Evolutionary conservation across 2,797 vertebrate species (phyloP).

Genomic region (Microctenopoma steveboyesi): DNA sequence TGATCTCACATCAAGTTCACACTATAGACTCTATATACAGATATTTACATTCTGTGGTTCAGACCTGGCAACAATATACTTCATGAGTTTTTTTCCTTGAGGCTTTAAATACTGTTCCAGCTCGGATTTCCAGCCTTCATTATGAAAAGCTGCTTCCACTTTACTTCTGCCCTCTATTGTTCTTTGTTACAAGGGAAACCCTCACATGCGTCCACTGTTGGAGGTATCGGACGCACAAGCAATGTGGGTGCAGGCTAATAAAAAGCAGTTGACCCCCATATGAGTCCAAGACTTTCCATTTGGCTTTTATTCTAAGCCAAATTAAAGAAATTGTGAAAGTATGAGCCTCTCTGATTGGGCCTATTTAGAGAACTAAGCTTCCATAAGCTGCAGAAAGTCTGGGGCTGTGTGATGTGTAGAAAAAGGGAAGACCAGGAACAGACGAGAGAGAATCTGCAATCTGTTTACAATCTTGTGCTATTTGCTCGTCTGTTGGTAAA

Average conservation of each 20-base stretch:
- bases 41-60: conserved; percentile 5
- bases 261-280: conserved; percentile 53
- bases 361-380: conserved; percentile 38
- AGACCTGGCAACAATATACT: conserved; percentile 40
- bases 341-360: conserved; percentile 44
- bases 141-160: conserved; percentile 65
- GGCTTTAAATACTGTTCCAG: conserved; percentile 41
- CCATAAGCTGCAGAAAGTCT: conserved; percentile 20
- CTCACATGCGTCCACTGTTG: conserved; percentile 27
- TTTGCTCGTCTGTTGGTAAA: conserved; percentile 57
- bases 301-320: conserved; percentile 57
- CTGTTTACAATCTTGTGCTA: conserved; percentile 46
- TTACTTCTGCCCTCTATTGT: conserved; percentile 51
- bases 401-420: conserved; percentile 7
- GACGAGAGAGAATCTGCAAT: conserved; percentile 23
- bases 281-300: conserved; percentile 42
- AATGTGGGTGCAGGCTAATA: conserved; percentile 40
- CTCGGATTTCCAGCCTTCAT: conserved; percentile 54
- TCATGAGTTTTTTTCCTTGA: conserved; percentile 40
- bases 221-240: conserved; percentile 12
- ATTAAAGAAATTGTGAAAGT: conserved; percentile 53
- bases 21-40: too few species aligned
- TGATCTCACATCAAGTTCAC: conserved; percentile 21
- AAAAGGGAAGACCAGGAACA: not conserved
- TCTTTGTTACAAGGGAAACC: conserved; percentile 52